Evolutionary conservation across 2,113 vertebrate genomes (phyloP).

Genomic region (Thymallus thymallus): DNA sequence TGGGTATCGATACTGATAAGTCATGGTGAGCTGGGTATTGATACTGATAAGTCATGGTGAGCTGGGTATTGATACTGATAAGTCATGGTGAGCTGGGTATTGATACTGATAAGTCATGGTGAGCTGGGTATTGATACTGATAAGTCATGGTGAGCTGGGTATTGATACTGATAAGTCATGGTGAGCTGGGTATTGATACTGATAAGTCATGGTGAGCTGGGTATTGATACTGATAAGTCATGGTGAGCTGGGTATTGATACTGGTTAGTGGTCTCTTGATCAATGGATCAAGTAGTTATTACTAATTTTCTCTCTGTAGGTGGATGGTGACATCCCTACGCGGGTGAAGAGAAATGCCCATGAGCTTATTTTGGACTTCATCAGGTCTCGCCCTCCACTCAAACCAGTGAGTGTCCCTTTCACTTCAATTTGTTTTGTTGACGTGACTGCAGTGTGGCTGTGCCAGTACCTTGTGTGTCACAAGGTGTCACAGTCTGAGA

Average conservation of each 20-base stretch:
- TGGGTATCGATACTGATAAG: too few species aligned
- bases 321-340: constrained; percentile 86
- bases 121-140: background rate
- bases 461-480: too few species aligned
- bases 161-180: too few species aligned
- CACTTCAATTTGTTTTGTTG: background rate
- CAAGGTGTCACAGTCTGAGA: too few species aligned
- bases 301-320: constrained; percentile 63
- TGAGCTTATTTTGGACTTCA: constrained; percentile 91
- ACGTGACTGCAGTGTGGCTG: background rate
- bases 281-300: background rate
- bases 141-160: background rate
- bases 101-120: too few species aligned
- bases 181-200: background rate
- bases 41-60: background rate
- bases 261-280: background rate
- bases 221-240: constrained; percentile 68
- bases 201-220: background rate
- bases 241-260: background rate
- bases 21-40: background rate
- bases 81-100: background rate
- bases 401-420: constrained; percentile 79
- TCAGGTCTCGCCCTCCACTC: constrained; percentile 90
- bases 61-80: background rate
- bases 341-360: constrained; percentile 90